phyloP scores from a whole-genome alignment of 1,140 invertebrate species.

The Hestina assimilis region DNA sequence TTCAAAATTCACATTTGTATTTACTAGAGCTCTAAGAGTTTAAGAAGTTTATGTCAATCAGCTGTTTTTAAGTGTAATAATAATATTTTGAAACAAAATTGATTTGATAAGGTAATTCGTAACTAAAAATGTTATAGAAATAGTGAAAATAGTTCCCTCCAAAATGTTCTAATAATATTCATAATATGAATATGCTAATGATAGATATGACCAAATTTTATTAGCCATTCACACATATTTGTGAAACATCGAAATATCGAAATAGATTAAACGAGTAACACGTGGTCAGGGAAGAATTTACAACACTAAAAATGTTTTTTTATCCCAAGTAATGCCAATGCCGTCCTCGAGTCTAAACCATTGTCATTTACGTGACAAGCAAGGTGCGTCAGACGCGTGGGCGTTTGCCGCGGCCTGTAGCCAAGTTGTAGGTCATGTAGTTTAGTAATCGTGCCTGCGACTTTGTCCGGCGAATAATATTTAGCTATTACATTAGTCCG shows the following conservation, averaged over 20 bases:
- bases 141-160: no score
- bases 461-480: constrained; percentile 1
- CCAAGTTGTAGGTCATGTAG: constrained; percentile 36
- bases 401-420: constrained; percentile 26
- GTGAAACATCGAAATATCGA: not conserved
- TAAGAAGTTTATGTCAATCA: no score
- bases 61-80: no score
- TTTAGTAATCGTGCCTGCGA: constrained; percentile 12
- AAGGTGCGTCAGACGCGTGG: constrained; percentile 35
- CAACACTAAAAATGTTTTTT: constrained; percentile 12
- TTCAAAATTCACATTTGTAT: no score
- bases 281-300: not conserved
- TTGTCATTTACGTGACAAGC: constrained; percentile 38
- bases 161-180: no score
- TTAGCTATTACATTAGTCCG: constrained; percentile 9
- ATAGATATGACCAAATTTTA: no score
- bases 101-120: no score
- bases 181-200: no score
- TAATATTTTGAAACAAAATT: no score
- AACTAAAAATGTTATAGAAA: no score
- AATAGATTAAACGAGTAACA: not conserved
- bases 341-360: constrained; percentile 30
- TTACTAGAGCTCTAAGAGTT: no score
- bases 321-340: constrained; percentile 16
- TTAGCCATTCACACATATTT: not conserved